phyloP scores from a whole-genome alignment of 2,888 invertebrate species.

The Torymus tubicola region DNA sequence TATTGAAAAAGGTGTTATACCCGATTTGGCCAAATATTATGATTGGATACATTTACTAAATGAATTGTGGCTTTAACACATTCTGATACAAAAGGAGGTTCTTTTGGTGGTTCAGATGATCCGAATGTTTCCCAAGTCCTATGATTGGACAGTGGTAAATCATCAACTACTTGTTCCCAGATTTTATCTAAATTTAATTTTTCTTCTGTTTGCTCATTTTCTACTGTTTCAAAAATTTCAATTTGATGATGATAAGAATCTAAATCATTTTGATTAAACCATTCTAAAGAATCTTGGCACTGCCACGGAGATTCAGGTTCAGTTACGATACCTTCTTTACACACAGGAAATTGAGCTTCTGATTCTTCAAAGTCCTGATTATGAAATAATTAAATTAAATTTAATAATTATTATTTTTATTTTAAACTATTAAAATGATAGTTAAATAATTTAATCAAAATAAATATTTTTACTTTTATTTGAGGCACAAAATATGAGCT shows the following conservation, averaged over 20 bases:
- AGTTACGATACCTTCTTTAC: slow-evolving; percentile 60
- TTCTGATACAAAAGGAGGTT: slow-evolving; percentile 68
- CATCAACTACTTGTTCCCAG: slow-evolving; percentile 61
- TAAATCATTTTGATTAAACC: slow-evolving; percentile 18
- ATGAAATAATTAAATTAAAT: slow-evolving; percentile 4
- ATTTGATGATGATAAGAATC: neutral
- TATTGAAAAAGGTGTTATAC: neutral
- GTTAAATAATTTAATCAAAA: slow-evolving; percentile 12
- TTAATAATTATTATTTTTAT: slow-evolving; percentile 3
- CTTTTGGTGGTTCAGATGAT: slow-evolving; percentile 62
- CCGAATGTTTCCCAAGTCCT: slow-evolving; percentile 73
- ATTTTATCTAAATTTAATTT: slow-evolving; percentile 54
- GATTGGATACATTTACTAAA: slow-evolving; percentile 67
- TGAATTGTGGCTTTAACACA: slow-evolving; percentile 65
- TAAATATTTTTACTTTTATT: slow-evolving; percentile 58
- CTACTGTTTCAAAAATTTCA: slow-evolving; percentile 47
- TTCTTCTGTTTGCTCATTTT: neutral
- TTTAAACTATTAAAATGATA: neutral
- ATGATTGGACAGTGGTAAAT: slow-evolving; percentile 57
- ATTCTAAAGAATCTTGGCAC: slow-evolving; percentile 25
- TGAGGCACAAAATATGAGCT: slow-evolving; percentile 60
- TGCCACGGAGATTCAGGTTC: slow-evolving; percentile 62
- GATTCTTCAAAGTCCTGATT: slow-evolving; percentile 38
- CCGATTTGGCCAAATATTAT: slow-evolving; percentile 35
- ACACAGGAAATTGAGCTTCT: slow-evolving; percentile 37